Evolutionary conservation across 2,888 invertebrate species (phyloP).

Genomic region (Clanis bilineata): DNA sequence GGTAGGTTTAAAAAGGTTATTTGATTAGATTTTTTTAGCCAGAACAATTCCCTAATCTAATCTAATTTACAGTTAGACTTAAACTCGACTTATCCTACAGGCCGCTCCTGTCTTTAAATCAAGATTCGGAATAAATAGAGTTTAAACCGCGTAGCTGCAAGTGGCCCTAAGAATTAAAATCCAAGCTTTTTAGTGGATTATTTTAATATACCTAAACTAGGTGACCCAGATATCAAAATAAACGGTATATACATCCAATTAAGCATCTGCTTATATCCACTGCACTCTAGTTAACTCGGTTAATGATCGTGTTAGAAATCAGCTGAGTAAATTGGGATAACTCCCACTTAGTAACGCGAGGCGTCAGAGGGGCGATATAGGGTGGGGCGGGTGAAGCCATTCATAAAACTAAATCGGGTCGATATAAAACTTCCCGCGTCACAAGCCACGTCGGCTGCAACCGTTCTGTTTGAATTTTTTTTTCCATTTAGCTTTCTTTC

Average conservation of each 20-base stretch:
- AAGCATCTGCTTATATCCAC: constrained; percentile 1
- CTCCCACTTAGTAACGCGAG: constrained; percentile 30
- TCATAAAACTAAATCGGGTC: constrained; percentile 76
- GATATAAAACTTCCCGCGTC: constrained; percentile 62
- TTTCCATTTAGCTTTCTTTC: not conserved
- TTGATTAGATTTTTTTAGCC: too few species aligned
- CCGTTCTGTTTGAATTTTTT: constrained; percentile 24
- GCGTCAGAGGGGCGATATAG: constrained; percentile 32
- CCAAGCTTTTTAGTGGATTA: too few species aligned
- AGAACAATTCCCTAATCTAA: too few species aligned
- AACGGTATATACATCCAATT: not conserved
- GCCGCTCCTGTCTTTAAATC: too few species aligned
- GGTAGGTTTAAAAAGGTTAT: too few species aligned
- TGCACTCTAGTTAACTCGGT: constrained; percentile 42
- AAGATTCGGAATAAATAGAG: too few species aligned
- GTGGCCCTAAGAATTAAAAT: too few species aligned
- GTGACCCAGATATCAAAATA: not conserved
- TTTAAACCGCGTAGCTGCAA: too few species aligned
- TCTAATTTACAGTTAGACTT: too few species aligned
- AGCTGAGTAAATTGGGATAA: constrained; percentile 52
- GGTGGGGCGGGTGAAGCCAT: constrained; percentile 56
- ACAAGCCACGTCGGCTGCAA: constrained; percentile 35
- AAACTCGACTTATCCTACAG: too few species aligned
- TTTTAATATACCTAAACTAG: not conserved
- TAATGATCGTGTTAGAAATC: constrained; percentile 57